A percentile compares a stretch with the other conserved stretches of the same genome.
Conservation (phyloP, 2,797 vertebrate genomes). For the Crenichthys baileyi region DNA sequence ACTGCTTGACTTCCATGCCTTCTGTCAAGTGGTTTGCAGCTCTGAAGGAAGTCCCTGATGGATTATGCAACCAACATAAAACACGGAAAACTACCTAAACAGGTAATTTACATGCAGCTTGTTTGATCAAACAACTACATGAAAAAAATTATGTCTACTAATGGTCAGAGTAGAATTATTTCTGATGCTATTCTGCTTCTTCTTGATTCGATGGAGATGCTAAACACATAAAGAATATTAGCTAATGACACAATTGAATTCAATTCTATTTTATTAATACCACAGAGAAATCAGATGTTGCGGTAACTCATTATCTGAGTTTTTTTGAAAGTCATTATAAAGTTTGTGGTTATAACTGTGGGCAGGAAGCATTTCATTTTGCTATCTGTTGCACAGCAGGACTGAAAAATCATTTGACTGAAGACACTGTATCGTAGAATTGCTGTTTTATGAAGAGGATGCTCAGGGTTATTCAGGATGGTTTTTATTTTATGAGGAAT, state of each 20-base stretch:
- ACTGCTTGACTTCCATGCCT: slow-evolving; percentile 10
- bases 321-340: neutral
- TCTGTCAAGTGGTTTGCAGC: slow-evolving; percentile 15
- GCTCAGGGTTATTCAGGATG: neutral
- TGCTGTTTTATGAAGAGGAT: neutral
- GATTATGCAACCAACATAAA: slow-evolving; percentile 2
- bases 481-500: neutral
- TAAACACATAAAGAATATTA: neutral
- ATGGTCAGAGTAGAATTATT: neutral
- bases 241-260: neutral
- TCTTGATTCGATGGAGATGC: neutral
- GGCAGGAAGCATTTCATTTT: neutral
- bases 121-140: neutral
- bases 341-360: neutral
- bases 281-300: neutral
- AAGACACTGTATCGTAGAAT: neutral
- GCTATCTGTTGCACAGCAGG: neutral
- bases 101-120: neutral
- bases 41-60: slow-evolving; percentile 7
- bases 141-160: neutral
- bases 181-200: neutral
- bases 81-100: slow-evolving; percentile 7
- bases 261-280: neutral
- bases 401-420: neutral
- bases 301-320: neutral